A percentile compares a stretch with the other conserved stretches of the same genome.
phyloP scores from a whole-genome alignment of 2,888 invertebrate genomes.

The Melanophora roralis region DNA sequence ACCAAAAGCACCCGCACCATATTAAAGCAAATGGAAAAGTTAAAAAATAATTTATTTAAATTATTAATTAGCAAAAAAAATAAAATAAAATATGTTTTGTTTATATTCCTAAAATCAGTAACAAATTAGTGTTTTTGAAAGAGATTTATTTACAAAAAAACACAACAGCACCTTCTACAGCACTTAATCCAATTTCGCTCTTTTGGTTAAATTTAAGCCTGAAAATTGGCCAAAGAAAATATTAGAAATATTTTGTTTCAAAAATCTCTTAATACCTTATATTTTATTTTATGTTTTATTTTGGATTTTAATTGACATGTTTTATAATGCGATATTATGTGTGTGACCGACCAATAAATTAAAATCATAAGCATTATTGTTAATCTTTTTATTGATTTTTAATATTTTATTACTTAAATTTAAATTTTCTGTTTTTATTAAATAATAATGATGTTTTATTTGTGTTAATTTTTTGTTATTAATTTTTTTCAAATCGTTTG shows the following conservation, averaged over 20 bases:
- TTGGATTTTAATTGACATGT: not conserved
- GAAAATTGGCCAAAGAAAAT: constrained; percentile 15
- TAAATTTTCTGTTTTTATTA: too few relatives aligned
- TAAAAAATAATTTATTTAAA: constrained; percentile 8
- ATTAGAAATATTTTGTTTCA: not conserved
- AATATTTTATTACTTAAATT: constrained; percentile 44
- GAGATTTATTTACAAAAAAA: constrained; percentile 14
- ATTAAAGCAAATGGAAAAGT: constrained; percentile 3
- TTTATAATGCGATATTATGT: constrained; percentile 29
- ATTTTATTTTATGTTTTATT: not conserved
- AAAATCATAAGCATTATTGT: constrained; percentile 38
- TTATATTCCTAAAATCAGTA: not conserved
- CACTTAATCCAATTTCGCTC: too few relatives aligned
- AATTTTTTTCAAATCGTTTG: constrained; percentile 49
- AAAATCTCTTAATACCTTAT: not conserved
- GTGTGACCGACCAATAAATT: constrained; percentile 31
- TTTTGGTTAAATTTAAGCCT: constrained; percentile 27
- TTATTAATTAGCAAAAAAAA: too few relatives aligned
- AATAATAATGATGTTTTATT: not conserved
- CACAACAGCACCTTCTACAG: constrained; percentile 46
- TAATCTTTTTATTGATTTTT: constrained; percentile 55
- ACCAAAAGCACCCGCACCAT: constrained; percentile 48
- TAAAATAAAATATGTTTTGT: too few relatives aligned
- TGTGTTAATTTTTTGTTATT: not conserved
- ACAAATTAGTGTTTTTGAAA: constrained; percentile 16